These are phyloP conservation scores for Salarias fasciatus DNA, from an alignment of 2,797 vertebrate genomes.

Conservation along the genomic window DNA sequence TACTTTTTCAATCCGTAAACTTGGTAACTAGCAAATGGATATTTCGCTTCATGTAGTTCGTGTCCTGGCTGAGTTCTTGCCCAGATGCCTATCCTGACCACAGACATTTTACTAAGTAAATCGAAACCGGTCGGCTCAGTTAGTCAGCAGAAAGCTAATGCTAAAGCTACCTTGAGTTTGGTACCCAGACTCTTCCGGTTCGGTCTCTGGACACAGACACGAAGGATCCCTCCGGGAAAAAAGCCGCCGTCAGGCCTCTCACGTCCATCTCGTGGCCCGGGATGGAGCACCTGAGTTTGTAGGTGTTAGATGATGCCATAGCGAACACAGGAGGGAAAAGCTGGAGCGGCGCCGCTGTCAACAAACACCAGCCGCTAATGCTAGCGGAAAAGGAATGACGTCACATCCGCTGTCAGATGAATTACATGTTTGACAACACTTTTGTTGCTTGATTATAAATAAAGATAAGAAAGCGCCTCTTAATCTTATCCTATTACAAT, in stretches of 20 bases:
- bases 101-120: too few relatives aligned
- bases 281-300: slow-evolving; percentile 92
- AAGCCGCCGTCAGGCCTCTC: slow-evolving; percentile 83
- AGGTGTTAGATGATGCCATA: slow-evolving; percentile 82
- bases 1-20: too few relatives aligned
- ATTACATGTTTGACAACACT: not conserved
- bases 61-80: not conserved
- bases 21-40: not conserved
- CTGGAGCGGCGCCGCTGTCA: slow-evolving; percentile 64
- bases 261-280: slow-evolving; percentile 94
- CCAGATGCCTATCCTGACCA: too few relatives aligned
- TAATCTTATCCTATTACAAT: too few relatives aligned
- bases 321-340: slow-evolving; percentile 12
- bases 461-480: too few relatives aligned
- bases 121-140: not conserved
- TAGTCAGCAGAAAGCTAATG: slow-evolving; percentile 36
- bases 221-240: slow-evolving; percentile 88
- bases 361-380: slow-evolving; percentile 60
- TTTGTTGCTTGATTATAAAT: too few relatives aligned
- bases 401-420: slow-evolving; percentile 6
- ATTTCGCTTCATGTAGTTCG: too few relatives aligned
- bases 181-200: slow-evolving; percentile 93
- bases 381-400: slow-evolving; percentile 60
- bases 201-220: slow-evolving; percentile 96
- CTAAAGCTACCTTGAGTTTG: slow-evolving; percentile 86